phyloP scores from a whole-genome alignment of 2,797 vertebrate genomes.

The Lithobates pipiens region DNA sequence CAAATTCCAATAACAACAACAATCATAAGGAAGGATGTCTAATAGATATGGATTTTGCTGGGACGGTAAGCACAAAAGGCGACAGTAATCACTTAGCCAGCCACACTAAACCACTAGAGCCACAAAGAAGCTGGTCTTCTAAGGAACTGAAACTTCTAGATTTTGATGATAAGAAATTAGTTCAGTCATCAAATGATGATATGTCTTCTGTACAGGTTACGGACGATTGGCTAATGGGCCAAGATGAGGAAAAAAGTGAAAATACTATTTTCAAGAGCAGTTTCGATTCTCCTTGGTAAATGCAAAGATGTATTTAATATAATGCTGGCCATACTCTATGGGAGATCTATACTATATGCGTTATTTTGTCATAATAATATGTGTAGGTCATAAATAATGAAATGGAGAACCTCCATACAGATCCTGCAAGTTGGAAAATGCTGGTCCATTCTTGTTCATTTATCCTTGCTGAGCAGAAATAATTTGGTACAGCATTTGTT shows the following conservation, averaged over 20 bases:
- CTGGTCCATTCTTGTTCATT: background rate
- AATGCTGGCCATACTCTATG: background rate
- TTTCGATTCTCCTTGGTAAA: constrained; percentile 31
- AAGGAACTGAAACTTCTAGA: constrained; percentile 7
- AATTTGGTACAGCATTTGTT: background rate
- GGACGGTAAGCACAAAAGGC: constrained; percentile 7
- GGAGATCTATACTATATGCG: background rate
- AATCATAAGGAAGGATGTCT: background rate
- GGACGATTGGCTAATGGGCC: background rate
- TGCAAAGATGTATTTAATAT: background rate
- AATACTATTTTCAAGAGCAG: background rate
- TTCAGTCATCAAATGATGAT: background rate
- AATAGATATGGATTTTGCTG: background rate
- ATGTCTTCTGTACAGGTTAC: constrained; percentile 9
- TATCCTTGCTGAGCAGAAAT: background rate
- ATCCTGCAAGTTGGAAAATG: background rate
- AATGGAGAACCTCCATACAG: background rate
- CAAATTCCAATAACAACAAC: constrained; percentile 62
- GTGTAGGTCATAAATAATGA: background rate
- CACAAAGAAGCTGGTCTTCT: constrained; percentile 44
- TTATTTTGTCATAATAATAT: background rate
- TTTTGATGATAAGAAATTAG: background rate
- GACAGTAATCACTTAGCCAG: background rate
- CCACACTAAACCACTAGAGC: background rate
- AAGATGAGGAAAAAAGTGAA: constrained; percentile 2